Percentiles rank a stretch among this genome's conserved stretches.
phyloP scores from a whole-genome alignment of 2,797 vertebrate genomes.

The Alectoris magna region DNA sequence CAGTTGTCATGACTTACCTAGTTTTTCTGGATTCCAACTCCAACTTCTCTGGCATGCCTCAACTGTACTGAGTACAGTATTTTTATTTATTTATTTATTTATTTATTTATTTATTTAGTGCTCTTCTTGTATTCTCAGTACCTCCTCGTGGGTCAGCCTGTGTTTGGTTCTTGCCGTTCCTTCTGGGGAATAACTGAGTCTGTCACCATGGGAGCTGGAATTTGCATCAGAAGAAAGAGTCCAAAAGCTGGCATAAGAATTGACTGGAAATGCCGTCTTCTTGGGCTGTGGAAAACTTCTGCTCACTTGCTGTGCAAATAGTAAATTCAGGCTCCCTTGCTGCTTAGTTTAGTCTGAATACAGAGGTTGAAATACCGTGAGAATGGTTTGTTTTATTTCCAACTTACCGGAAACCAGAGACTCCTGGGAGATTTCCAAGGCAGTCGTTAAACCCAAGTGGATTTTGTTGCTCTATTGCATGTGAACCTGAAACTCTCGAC shows the following conservation, averaged over 20 bases:
- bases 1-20: background rate
- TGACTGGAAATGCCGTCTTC: background rate
- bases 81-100: no score
- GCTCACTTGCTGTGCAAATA: background rate
- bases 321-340: background rate
- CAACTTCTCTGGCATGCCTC: background rate
- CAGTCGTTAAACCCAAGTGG: background rate
- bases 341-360: background rate
- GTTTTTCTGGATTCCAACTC: background rate
- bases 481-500: background rate
- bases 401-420: slow-evolving; percentile 25
- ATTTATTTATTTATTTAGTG: background rate
- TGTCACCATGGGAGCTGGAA: background rate
- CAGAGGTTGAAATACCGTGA: background rate
- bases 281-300: background rate
- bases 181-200: background rate
- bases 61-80: background rate
- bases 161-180: background rate
- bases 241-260: background rate
- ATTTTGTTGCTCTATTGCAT: background rate
- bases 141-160: background rate
- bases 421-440: slow-evolving; percentile 42
- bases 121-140: background rate
- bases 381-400: slow-evolving; percentile 15
- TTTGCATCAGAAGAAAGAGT: background rate